phyloP scores from a whole-genome alignment of 2,113 vertebrate genomes.

The Dasyprocta punctata region DNA sequence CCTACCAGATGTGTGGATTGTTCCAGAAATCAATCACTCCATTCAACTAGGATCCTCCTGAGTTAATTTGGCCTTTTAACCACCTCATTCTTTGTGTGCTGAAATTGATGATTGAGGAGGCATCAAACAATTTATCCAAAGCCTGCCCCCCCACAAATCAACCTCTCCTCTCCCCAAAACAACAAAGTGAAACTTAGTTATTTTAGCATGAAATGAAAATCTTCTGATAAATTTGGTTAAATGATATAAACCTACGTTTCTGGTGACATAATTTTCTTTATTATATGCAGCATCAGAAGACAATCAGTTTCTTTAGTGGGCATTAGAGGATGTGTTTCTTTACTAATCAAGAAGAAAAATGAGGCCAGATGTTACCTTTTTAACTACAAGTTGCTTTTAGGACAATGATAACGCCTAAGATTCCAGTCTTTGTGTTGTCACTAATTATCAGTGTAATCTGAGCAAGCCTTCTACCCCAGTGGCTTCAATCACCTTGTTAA shows the following conservation, averaged over 20 bases:
- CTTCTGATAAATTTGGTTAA: not conserved
- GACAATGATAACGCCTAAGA: not conserved
- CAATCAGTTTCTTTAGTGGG: conserved; percentile 32
- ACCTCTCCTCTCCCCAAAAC: too few relatives aligned
- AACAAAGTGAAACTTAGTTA: not conserved
- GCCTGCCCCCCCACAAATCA: not conserved
- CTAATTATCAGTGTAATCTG: not conserved
- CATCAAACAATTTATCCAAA: conserved; percentile 28
- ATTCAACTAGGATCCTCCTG: conserved; percentile 57
- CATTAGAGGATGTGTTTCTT: conserved; percentile 14
- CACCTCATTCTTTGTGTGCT: conserved; percentile 53
- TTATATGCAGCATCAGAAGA: not conserved
- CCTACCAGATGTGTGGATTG: conserved; percentile 61
- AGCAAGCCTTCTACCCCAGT: not conserved
- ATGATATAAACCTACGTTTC: not conserved
- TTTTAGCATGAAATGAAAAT: conserved; percentile 47
- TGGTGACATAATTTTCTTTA: not conserved
- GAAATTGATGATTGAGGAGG: conserved; percentile 23
- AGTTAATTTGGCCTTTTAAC: conserved; percentile 55
- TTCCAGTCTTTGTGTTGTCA: conserved; percentile 22
- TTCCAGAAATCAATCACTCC: conserved; percentile 69
- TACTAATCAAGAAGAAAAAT: conserved; percentile 57
- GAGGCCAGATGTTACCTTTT: conserved; percentile 41
- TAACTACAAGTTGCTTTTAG: not conserved
- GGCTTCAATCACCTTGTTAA: not conserved